A percentile compares a stretch with the other conserved stretches of the same genome.
phyloP scores from a whole-genome alignment of 2,113 vertebrate species.

The Pelusios castaneus region DNA sequence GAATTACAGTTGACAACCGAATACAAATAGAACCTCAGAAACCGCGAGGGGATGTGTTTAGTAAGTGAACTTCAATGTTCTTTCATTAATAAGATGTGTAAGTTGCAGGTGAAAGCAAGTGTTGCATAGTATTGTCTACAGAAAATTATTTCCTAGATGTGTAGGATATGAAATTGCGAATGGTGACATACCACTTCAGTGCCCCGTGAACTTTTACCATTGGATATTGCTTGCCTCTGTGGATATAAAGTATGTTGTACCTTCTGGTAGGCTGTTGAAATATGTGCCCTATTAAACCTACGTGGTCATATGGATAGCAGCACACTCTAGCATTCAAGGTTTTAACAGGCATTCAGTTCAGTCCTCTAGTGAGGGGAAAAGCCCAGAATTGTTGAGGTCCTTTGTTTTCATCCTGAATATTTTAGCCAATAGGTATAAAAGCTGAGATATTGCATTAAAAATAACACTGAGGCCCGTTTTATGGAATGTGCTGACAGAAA shows the following conservation, averaged over 20 bases:
- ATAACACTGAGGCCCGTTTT: background rate
- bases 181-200: background rate
- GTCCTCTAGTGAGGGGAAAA: background rate
- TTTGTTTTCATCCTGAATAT: background rate
- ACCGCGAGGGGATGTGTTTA: constrained; percentile 96
- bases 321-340: background rate
- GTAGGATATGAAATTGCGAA: background rate
- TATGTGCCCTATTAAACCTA: background rate
- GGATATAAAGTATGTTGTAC: background rate
- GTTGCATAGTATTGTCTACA: background rate
- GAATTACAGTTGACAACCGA: constrained; percentile 85
- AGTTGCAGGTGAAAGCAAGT: background rate
- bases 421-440: background rate
- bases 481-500: background rate
- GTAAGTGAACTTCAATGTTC: constrained; percentile 78
- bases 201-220: background rate
- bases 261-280: background rate
- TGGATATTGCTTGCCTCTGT: background rate
- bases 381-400: background rate
- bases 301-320: no score
- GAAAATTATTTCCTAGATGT: background rate
- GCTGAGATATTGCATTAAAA: constrained; percentile 2
- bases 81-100: background rate
- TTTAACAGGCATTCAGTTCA: background rate
- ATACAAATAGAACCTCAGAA: constrained; percentile 90